Percentiles rank a stretch among this genome's conserved stretches.
These are phyloP conservation scores for Choristoneura fumiferana DNA, from an alignment of 1,140 invertebrate species.

Conservation along the genomic window DNA sequence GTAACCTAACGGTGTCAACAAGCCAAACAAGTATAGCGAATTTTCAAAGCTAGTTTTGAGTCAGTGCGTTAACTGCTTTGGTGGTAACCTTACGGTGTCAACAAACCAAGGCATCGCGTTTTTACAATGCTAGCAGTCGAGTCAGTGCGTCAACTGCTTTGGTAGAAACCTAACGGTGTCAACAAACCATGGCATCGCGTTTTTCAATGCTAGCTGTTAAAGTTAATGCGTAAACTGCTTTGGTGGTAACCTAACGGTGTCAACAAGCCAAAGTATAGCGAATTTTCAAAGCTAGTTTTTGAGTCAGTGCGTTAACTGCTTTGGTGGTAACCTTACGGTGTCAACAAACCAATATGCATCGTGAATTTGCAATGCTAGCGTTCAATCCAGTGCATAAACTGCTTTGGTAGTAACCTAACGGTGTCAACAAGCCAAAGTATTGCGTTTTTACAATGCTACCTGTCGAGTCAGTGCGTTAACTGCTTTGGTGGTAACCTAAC, in stretches of 20 bases:
- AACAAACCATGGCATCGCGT: slow-evolving; percentile 1
- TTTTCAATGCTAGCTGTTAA: neutral
- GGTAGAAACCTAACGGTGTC: slow-evolving; percentile 6
- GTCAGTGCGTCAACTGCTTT: neutral
- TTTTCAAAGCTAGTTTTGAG: too few relatives aligned
- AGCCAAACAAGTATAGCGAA: too few relatives aligned
- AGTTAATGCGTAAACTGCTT: neutral
- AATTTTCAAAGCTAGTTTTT: neutral
- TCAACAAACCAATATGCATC: neutral
- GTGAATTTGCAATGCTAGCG: neutral
- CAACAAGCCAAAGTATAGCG: too few relatives aligned
- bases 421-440: neutral
- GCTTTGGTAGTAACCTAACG: neutral
- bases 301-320: neutral
- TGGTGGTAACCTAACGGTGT: slow-evolving; percentile 11
- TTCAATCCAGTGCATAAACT: neutral
- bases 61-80: too few relatives aligned
- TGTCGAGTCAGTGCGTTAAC: too few relatives aligned
- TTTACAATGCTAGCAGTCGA: neutral
- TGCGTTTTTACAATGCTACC: neutral
- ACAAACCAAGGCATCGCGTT: neutral
- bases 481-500: slow-evolving; percentile 8
- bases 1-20: slow-evolving; percentile 2
- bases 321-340: slow-evolving; percentile 5
- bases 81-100: slow-evolving; percentile 10